Base-by-base conservation (phyloP, 2,113 vertebrate genomes). In the Spheniscus mendiculus region DNA sequence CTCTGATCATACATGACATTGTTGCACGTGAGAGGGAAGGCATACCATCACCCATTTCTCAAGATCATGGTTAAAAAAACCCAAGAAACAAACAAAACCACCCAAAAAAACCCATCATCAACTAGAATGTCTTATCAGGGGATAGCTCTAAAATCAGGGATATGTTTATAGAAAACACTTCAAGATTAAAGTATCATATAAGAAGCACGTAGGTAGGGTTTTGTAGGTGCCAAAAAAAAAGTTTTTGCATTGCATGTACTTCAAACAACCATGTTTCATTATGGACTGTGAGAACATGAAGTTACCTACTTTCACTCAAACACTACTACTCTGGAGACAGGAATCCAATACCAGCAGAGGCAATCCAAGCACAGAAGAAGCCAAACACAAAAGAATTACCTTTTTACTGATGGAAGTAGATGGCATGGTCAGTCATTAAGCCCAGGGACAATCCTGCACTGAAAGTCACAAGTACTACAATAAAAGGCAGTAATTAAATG, bases 21-120 rank as follows among this genome's bases (percentile, higher is more conserved):
- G 7, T 7, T 29, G 19, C 45, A 63, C 0, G 0, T 19, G 42
- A 63, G 10, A 90, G 7, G 11, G 13, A 91, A 77, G n/a, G 77
- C 21, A 73, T 2, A 63, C n/a, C 34, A 71, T 38, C 38, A 71
- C 6, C n/a, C 29, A 19, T 27, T 40, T 63, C 55, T 86, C 50
- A 44, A 77, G 47, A 40, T 34, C 15, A 44, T 10, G 21, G 8
- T 23, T 56, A 18, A 36, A 71, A 89, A 65, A 42, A 6, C 9
- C 15, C 8, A 40, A 11, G 23, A 34, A 58, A 29, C 11, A n/a
- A n/a, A n/a, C 29, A 29, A 53, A 29, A 14, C 26, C 14, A 9
- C 20, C 8, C 5, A 1, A 14, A 49, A 42, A 66, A 45, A 21
- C 2, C 14, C 42, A 42, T 18, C 13, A 56, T 15, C 59, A 80